Evolutionary conservation across 2,113 vertebrate genomes (phyloP).

Genomic region (Strix uralensis): DNA sequence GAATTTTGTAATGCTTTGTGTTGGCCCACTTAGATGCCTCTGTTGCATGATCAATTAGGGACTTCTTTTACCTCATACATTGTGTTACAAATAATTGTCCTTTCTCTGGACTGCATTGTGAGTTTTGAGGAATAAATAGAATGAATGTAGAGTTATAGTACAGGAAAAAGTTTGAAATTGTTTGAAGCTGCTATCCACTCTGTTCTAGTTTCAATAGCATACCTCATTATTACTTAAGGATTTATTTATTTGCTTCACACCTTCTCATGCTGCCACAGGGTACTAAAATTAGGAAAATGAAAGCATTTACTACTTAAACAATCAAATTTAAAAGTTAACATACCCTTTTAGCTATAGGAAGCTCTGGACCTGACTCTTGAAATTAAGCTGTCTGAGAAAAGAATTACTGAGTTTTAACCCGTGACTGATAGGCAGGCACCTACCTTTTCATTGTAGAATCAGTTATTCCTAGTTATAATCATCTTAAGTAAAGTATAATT

Average conservation of each 20-base stretch:
- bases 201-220: not conserved
- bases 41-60: not conserved
- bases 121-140: not conserved
- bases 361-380: not conserved
- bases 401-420: not conserved
- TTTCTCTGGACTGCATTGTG: not conserved
- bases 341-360: not conserved
- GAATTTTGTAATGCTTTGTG: not conserved
- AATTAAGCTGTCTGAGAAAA: not conserved
- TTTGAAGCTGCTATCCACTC: not conserved
- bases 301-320: not conserved
- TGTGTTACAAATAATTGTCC: not conserved
- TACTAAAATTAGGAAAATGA: not conserved
- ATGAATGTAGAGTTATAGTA: not conserved
- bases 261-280: not conserved
- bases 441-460: not conserved
- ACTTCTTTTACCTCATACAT: not conserved
- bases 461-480: not conserved
- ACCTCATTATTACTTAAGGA: not conserved
- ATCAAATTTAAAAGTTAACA: not conserved
- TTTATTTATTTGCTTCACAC: not conserved
- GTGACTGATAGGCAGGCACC: not conserved
- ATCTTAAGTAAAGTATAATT: not conserved
- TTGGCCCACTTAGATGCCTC: not conserved
- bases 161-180: not conserved